Percentiles rank a stretch among this genome's conserved stretches.
Evolutionary conservation across 2,888 invertebrate species (phyloP).

Genomic region (Cordylochernes scorpioides): DNA sequence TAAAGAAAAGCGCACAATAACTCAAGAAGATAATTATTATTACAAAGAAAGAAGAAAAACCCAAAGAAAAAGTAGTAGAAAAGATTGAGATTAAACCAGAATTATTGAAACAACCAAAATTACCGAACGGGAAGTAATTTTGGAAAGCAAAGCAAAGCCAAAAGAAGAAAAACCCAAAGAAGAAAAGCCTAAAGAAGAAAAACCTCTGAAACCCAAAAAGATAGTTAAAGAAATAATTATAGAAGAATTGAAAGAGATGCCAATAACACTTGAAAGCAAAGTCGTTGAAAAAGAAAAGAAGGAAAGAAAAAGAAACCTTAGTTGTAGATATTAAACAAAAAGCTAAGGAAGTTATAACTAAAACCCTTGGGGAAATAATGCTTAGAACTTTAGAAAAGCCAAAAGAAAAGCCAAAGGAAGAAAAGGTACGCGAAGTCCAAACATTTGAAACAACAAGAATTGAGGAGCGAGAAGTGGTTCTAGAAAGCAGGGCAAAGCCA

Average conservation of each 20-base stretch:
- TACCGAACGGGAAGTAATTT: constrained; percentile 4
- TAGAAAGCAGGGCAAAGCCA: too few relatives aligned
- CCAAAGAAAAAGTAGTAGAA: constrained; percentile 1
- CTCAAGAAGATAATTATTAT: background rate
- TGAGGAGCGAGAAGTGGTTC: too few relatives aligned
- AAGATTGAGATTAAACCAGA: constrained; percentile 4
- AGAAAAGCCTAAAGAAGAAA: too few relatives aligned
- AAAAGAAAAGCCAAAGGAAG: too few relatives aligned
- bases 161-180: too few relatives aligned
- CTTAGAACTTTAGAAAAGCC: too few relatives aligned
- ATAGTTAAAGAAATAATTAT: constrained; percentile 1
- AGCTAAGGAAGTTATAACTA: constrained; percentile 1
- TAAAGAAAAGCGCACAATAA: background rate
- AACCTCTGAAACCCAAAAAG: background rate
- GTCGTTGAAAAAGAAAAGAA: background rate
- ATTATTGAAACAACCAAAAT: constrained; percentile 6
- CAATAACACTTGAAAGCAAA: background rate
- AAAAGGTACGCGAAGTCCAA: too few relatives aligned
- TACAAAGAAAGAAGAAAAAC: constrained; percentile 3
- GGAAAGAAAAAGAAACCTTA: constrained; percentile 2
- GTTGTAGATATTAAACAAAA: constrained; percentile 1
- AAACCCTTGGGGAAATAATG: too few relatives aligned
- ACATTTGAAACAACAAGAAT: too few relatives aligned
- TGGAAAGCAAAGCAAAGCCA: constrained; percentile 9
- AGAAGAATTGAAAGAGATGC: background rate